Base-by-base conservation (phyloP, 2,797 vertebrate species). In the Peromyscus attwateri region DNA sequence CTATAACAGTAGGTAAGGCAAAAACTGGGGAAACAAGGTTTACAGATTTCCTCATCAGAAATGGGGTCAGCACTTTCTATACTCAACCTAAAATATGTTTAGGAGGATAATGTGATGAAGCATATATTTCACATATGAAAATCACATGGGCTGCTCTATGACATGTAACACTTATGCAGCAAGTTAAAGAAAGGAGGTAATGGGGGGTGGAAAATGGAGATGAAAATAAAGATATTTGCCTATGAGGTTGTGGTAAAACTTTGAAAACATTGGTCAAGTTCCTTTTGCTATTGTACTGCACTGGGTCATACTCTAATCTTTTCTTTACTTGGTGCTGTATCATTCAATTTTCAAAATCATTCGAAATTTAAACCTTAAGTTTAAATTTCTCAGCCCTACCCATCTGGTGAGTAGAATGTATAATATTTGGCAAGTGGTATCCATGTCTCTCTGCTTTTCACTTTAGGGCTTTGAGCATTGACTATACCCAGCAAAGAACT, bases 81-180 rank as follows among this genome's bases (percentile, higher is more conserved):
- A 13, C 12, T 60, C 80, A 85, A 71, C 21, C 25, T 31, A 34
- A 66, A 68, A 84, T 31, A 81, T n/a, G 82, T 11, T 87, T 87
- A 34, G 23, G 29, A 95, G 4, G 19, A 29, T 66, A 71, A 84
- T 5, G n/a, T 92, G 34, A 96, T 34, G 71, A 25, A 60, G 11
- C 55, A 62, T 71, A 34, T 60, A 66, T n/a, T 52, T 96, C 49
- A 80, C 13, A 60, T 1, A 40, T 87, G 31, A 92, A 95, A 94
- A 90, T 64, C 0, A 25, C 9, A 25, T 13, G 31, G 84, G 49
- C 16, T 91, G 16, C 0, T 87, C 8, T 52, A 11, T 68, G 13
- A 91, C 1, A 60, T 10, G 75, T 34, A 62, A 11, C 55, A 66
- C 10, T 57, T 89, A 68, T 14, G 2, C 1, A 91, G 1, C 3